Evolutionary conservation across 2,113 vertebrate species (phyloP).

Genomic region (Zosterops japonicus): DNA sequence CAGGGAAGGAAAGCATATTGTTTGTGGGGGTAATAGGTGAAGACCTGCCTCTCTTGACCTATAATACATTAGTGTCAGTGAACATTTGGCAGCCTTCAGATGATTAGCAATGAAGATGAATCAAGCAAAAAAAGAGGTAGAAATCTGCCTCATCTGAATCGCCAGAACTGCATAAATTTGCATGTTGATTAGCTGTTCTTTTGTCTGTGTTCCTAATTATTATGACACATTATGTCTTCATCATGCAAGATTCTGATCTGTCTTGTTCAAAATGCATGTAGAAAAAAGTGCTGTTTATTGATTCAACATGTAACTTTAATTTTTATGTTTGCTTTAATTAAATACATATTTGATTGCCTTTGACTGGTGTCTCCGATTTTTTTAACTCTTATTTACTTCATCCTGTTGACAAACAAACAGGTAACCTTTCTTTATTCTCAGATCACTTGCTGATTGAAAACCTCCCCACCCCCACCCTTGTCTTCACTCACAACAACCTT

Average conservation of each 20-base stretch:
- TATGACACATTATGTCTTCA: conserved; percentile 99
- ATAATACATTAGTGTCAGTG: conserved; percentile 94
- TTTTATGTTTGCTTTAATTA: conserved; percentile 88
- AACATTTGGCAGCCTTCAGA: conserved; percentile 89
- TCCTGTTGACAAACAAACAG: conserved; percentile 88
- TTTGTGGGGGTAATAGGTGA: conserved; percentile 92
- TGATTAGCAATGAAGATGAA: conserved; percentile 92
- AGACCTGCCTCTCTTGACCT: conserved; percentile 97
- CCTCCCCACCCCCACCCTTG: neutral
- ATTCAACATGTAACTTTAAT: conserved; percentile 89
- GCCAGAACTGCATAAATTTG: conserved; percentile 92
- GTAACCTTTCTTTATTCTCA: conserved; percentile 77
- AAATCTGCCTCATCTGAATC: conserved; percentile 89
- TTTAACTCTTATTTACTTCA: conserved; percentile 78
- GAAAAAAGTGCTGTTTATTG: conserved; percentile 87
- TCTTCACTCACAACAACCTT: conserved; percentile 44
- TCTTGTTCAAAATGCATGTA: conserved; percentile 88
- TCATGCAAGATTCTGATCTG: conserved; percentile 94
- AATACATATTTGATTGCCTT: conserved; percentile 87
- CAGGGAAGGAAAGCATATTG: conserved; percentile 90
- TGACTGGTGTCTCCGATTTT: conserved; percentile 74
- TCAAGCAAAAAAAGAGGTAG: conserved; percentile 85
- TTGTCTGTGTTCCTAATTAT: conserved; percentile 97
- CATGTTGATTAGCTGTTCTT: conserved; percentile 94
- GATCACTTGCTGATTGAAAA: conserved; percentile 50